Evolutionary conservation across 1,140 invertebrate species (phyloP), one percentile per base, ranked within the genome.

Genomic region (Hypsibius dujardini): DNA sequence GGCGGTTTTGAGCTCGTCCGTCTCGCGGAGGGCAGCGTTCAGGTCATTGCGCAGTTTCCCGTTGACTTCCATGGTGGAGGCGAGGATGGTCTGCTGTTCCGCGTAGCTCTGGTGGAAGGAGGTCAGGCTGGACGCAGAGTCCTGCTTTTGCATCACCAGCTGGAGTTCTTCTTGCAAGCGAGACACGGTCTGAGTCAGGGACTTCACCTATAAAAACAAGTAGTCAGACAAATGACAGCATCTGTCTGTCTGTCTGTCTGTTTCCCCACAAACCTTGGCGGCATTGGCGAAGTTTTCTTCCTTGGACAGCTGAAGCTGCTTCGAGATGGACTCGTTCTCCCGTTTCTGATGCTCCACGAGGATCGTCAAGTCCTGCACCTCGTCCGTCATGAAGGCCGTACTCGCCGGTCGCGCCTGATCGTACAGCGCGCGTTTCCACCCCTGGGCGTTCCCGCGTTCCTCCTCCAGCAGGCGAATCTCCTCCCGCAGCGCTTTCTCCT

Each of bases 271-370:
- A n/a, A 67, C 12, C 42, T 67, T 12, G 42, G 62, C 62, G 45
- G 62, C 62, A 42, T 3, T 42, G 62, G 12, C 42, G 45, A 67
- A 67, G 42, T 42, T 15, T 3, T 67, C 12, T 67, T 67, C 62
- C 42, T 67, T 67, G 62, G 62, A 12, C 12, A 67, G 62, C 62
- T 67, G 62, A 12, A 67, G 42, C 62, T 67, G 62, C 42, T 42
- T 67, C 12, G 42, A 15, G 62, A 67, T 12, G 42, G 12, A 15
- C 12, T 67, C 62, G 62, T 67, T 67, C 62, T 67, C 62, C 42
- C 45, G 12, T 42, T 67, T 67, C 62, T 67, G 62, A 42, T 67
- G 45, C 12, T 67, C 62, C 3, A 67, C 62, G 12, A 67, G 12
- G 62, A 67, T 67, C 12, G 62, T 15, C 62, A 67, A 67, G 42